Evolutionary conservation across 1,140 invertebrate genomes (phyloP), one percentile per base, ranked within the genome.

Genomic region (Lasioglossum baleicum): DNA sequence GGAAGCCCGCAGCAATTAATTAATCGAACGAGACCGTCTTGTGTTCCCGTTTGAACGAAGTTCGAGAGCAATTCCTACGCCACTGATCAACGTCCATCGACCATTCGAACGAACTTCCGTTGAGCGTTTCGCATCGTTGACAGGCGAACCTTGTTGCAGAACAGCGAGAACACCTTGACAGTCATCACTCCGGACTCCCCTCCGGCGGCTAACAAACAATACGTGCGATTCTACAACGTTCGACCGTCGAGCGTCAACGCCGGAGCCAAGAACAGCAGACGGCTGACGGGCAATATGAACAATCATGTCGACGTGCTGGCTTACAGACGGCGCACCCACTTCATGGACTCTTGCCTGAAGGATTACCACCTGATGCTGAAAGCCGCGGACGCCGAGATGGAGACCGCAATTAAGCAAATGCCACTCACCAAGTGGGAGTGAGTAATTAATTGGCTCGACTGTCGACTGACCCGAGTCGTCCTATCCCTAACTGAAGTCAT

Each of bases 341-440:
- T 96, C 79, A 95, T 96, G 95, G 95, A 95, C 77, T 95, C 95
- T 61, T 96, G 96, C 88, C 89, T 96, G 6, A 94, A 95, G 20
- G 94, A 95, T 79, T 96, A 96, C 89, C 94, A 95, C 83, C 92
- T 95, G 82, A 95, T 96, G 94, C 89, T 96, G 31, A 95, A 94
- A 81, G 94, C 94, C 11, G 96, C 96, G 0, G 95, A 97, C 88
- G 94, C 94, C 2, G 94, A 96, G 84, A 96, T 97, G 96, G 94
- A 95, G 61, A 94, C 95, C 53, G 95, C 95, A 60, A 96, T 97
- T 68, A 94, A 96, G 71, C 94, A 95, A 80, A 96, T 97, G 95
- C 95, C 96, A 11, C 94, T 96, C 77, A 95, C 95, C 79, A 96
- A 96, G 89, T 94, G 93, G 89, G 94, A 95, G 95, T 96, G 89